Evolutionary conservation across 2,113 vertebrate species (phyloP).

Genomic region (Sula dactylatra): DNA sequence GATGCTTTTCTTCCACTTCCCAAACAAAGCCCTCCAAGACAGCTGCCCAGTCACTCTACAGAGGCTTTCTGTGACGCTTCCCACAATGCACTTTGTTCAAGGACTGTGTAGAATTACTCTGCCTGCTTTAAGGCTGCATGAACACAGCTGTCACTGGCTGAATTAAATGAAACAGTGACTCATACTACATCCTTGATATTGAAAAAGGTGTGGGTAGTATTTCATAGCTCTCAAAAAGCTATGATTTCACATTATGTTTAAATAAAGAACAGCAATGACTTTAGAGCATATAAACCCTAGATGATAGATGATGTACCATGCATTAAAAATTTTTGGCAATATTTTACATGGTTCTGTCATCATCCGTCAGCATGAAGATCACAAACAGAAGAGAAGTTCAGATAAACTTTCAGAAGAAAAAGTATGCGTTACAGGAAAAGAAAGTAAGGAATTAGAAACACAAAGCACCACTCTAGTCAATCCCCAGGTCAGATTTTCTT

Average conservation of each 20-base stretch:
- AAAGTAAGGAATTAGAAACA: not conserved
- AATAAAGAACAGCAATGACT: slow-evolving; percentile 27
- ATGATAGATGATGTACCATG: not conserved
- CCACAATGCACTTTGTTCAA: not conserved
- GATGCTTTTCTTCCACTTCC: not conserved
- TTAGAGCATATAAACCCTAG: not conserved
- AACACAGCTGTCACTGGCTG: slow-evolving; percentile 10
- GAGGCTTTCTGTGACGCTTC: not conserved
- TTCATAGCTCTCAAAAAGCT: slow-evolving; percentile 4
- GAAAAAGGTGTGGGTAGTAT: slow-evolving; percentile 19
- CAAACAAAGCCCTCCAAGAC: not conserved
- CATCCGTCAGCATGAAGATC: not conserved
- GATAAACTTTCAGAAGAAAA: not conserved
- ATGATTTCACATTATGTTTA: slow-evolving; percentile 33
- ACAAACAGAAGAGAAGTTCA: not conserved
- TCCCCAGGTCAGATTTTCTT: not conserved
- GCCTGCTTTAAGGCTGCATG: not conserved
- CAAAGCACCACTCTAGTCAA: not conserved
- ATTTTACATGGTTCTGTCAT: not conserved
- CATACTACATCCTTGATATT: slow-evolving; percentile 19
- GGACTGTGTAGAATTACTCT: not conserved
- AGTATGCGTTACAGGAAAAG: not conserved
- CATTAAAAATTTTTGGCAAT: not conserved
- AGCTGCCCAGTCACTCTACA: not conserved
- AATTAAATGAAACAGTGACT: slow-evolving; percentile 47